A percentile compares a stretch with the other conserved stretches of the same genome.
These are phyloP conservation scores for Drosophila paulistorum DNA, from an alignment of 1,140 invertebrate genomes.

Conservation along the genomic window DNA sequence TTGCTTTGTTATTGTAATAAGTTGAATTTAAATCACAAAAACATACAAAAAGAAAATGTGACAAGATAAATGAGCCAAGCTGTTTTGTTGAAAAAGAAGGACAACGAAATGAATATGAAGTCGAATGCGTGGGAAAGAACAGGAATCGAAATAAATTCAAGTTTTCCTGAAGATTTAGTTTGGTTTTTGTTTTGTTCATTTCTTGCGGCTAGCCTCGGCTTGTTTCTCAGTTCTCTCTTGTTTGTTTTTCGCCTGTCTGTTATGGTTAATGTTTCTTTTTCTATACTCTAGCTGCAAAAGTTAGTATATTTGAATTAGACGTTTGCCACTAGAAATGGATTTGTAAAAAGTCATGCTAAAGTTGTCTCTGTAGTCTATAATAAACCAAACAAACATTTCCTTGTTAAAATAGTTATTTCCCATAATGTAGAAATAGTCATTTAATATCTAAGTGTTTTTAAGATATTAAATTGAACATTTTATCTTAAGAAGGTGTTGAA, in stretches of 20 bases:
- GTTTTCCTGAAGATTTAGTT: not conserved
- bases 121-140: constrained; percentile 16
- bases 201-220: not conserved
- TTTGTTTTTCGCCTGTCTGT: too few relatives aligned
- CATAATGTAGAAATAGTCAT: too few relatives aligned
- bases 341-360: too few relatives aligned
- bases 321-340: not conserved
- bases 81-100: not conserved
- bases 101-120: not conserved
- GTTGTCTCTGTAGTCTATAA: too few relatives aligned
- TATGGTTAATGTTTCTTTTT: not conserved
- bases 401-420: too few relatives aligned
- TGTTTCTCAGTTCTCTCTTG: not conserved
- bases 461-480: too few relatives aligned
- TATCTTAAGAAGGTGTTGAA: too few relatives aligned
- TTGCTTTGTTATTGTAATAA: constrained; percentile 26
- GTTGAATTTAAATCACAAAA: constrained; percentile 51
- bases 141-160: constrained; percentile 19
- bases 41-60: constrained; percentile 30
- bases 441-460: too few relatives aligned
- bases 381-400: too few relatives aligned
- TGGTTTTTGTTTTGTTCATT: constrained; percentile 2
- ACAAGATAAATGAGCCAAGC: constrained; percentile 67
- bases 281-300: not conserved
- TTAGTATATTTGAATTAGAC: not conserved